phyloP scores from a whole-genome alignment of 2,888 invertebrate genomes.

The Cactoblastis cactorum region DNA sequence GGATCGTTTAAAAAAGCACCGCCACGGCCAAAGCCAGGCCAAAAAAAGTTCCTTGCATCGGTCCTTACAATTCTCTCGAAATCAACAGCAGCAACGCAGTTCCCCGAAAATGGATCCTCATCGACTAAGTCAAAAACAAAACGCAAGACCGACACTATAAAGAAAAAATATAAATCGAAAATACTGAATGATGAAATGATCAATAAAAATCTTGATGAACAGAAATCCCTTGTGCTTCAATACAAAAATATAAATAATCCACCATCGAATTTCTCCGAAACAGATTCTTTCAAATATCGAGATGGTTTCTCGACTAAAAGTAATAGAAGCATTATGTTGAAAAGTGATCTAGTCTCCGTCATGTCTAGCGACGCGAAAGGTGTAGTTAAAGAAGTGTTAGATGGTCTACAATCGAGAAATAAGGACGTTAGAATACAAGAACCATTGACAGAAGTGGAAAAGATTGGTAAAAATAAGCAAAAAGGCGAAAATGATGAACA shows the following conservation, averaged over 20 bases:
- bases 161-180: conserved; percentile 30
- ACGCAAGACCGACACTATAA: not conserved
- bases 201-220: conserved; percentile 24
- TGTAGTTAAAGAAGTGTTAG: conserved; percentile 26
- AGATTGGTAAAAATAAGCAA: conserved; percentile 10
- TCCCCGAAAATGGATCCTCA: conserved; percentile 28
- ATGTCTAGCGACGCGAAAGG: conserved; percentile 18
- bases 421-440: conserved; percentile 26
- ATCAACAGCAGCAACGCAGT: conserved; percentile 45
- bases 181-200: conserved; percentile 26
- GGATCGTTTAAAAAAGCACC: conserved; percentile 29
- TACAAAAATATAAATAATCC: conserved; percentile 39
- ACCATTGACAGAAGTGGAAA: conserved; percentile 30
- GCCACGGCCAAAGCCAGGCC: conserved; percentile 31
- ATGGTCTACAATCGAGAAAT: conserved; percentile 26
- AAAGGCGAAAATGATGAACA: conserved; percentile 32
- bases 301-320: not conserved
- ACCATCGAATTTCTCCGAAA: conserved; percentile 40
- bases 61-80: conserved; percentile 47
- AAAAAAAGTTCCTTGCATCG: conserved; percentile 42
- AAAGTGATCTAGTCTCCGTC: not conserved
- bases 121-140: not conserved
- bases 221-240: conserved; percentile 40
- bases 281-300: conserved; percentile 13
- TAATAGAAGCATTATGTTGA: not conserved